A percentile compares a stretch with the other conserved stretches of the same genome.
Evolutionary conservation across 2,888 invertebrate species (phyloP).

Genomic region (Conistra vaccinii): DNA sequence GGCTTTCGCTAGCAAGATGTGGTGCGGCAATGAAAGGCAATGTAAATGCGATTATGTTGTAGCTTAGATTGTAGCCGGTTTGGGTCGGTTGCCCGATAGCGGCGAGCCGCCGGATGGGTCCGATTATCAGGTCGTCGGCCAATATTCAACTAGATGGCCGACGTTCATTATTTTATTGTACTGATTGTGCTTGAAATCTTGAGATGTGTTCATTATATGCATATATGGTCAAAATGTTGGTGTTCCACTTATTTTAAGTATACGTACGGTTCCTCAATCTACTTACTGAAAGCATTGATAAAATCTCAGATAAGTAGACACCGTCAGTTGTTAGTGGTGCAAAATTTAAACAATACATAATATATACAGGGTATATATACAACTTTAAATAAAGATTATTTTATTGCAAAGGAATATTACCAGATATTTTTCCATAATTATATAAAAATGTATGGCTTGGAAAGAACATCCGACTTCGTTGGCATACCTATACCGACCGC

Average conservation of each 20-base stretch:
- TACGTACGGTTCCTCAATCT: neutral
- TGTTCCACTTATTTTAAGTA: neutral
- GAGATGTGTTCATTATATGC: slow-evolving; percentile 31
- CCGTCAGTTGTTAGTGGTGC: neutral
- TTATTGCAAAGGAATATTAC: neutral
- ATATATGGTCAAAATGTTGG: neutral
- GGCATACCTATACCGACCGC: too few species aligned
- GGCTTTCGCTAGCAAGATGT: slow-evolving; percentile 25
- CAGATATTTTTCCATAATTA: too few species aligned
- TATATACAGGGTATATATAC: neutral
- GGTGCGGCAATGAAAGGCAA: slow-evolving; percentile 59
- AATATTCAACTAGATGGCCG: slow-evolving; percentile 73
- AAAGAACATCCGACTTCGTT: too few species aligned
- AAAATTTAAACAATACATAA: slow-evolving; percentile 3
- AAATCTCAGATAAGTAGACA: neutral
- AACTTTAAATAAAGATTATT: neutral
- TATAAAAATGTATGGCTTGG: neutral
- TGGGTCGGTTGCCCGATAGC: slow-evolving; percentile 63
- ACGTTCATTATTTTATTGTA: slow-evolving; percentile 68
- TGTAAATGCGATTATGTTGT: slow-evolving; percentile 58
- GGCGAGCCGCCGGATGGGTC: slow-evolving; percentile 75
- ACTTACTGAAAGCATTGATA: neutral
- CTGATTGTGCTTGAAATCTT: slow-evolving; percentile 54
- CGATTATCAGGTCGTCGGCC: slow-evolving; percentile 78
- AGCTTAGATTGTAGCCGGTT: slow-evolving; percentile 73